Evolutionary conservation across 2,888 invertebrate species (phyloP).

Genomic region (Nezara viridula): DNA sequence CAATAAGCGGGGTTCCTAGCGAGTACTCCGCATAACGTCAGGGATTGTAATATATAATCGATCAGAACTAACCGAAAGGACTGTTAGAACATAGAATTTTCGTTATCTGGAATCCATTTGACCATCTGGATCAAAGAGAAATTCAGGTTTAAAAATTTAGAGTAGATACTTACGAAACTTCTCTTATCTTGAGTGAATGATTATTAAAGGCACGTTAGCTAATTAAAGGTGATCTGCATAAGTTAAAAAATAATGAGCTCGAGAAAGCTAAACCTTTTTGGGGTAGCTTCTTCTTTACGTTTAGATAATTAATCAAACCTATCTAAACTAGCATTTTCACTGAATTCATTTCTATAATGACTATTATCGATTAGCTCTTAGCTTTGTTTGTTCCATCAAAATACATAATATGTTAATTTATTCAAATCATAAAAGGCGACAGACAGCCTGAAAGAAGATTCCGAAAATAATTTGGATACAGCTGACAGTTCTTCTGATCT

Average conservation of each 20-base stretch:
- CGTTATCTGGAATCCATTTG: neutral
- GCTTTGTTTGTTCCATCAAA: neutral
- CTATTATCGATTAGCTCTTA: neutral
- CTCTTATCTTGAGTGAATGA: neutral
- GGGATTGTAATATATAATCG: too few species aligned
- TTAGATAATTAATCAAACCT: conserved; percentile 12
- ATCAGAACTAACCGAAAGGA: too few species aligned
- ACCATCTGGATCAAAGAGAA: neutral
- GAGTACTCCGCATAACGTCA: too few species aligned
- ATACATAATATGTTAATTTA: conserved; percentile 10
- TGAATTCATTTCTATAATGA: neutral
- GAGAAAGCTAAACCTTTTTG: neutral
- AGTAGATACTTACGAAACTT: neutral
- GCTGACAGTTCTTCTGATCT: neutral
- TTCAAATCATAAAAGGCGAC: neutral
- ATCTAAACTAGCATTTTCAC: neutral
- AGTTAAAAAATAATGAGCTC: neutral
- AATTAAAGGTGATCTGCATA: conserved; percentile 13
- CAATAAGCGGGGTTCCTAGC: too few species aligned
- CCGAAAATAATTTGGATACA: neutral
- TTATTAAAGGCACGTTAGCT: neutral
- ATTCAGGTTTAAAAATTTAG: neutral
- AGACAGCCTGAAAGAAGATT: neutral
- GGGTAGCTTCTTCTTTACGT: neutral
- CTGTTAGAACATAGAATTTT: too few species aligned